Base-by-base conservation (phyloP, 2,113 vertebrate species). In the Odocoileus virginianus region DNA sequence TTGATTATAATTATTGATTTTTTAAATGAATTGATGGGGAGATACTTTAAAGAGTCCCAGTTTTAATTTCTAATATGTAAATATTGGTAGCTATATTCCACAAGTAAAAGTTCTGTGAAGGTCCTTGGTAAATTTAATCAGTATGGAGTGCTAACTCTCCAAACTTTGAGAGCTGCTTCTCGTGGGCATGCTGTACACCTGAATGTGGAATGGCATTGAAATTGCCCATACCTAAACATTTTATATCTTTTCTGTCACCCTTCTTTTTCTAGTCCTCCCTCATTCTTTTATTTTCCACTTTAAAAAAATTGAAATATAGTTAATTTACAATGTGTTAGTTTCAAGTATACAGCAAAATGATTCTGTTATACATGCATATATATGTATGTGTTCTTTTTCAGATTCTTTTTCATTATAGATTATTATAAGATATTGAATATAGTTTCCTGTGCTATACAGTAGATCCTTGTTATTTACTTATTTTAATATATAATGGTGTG, bases 1-100 rank as follows among this genome's bases (percentile, higher is more conserved):
- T 40, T 54, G 55, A 52, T 28, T 86, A 45, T 78, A 78, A 15
- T 89, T 78, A 40, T 89, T 91, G 64, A 71, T n/a, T 71, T 71
- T 55, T 74, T 23, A 93, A 67, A 87, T 87, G 23, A 91, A 87
- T 23, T 61, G 61, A 87, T n/a, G 28, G 84, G 3, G 30, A 94
- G 33, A n/a, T 74, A 71, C 67, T 84, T 87, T 67, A 12, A 55
- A 82, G 92, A 83, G 14, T 88, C 27, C 16, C 21, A n/a, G 6
- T 95, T 94, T 87, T 89, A 47, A 92, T 89, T 94, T 97, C 14
- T 60, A 78, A 19, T 86, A 14, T 21, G 7, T 60, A 71, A 93
- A 40, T 81, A 36, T 55, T 76, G 33, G 23, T 43, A 93, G 23
- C 47, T 13, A 50, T 67, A 61, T 10, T 55, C 58, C 43, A 47